phyloP scores from a whole-genome alignment of 2,797 vertebrate species.

The Gorsachius magnificus region DNA sequence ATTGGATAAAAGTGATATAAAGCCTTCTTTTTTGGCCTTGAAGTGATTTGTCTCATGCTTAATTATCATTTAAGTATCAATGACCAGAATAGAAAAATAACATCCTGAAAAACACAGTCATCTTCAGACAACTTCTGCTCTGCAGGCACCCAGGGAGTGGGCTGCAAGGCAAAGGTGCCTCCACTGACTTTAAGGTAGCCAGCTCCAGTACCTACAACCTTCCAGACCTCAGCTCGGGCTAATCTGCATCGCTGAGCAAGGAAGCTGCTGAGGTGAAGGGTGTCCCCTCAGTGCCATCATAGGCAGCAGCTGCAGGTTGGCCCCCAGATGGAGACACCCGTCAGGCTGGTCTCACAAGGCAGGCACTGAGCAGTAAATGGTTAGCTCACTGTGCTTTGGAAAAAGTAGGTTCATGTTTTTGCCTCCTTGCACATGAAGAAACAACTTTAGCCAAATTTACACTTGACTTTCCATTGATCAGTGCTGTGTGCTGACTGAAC shows the following conservation, averaged over 20 bases:
- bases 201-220: background rate
- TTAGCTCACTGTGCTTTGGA: background rate
- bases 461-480: background rate
- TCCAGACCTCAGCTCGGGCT: background rate
- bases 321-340: background rate
- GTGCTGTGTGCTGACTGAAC: background rate
- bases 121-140: background rate
- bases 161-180: background rate
- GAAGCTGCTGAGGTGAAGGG: fast-evolving
- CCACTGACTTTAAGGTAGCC: background rate
- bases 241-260: background rate
- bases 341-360: background rate
- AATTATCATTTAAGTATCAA: slow-evolving; percentile 39
- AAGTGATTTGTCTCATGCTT: slow-evolving; percentile 37
- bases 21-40: slow-evolving; percentile 22
- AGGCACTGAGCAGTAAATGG: background rate
- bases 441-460: background rate
- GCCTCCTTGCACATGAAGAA: fast-evolving
- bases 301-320: background rate
- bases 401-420: fast-evolving
- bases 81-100: background rate
- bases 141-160: no score
- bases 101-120: background rate
- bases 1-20: slow-evolving; percentile 52
- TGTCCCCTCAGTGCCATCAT: background rate